Percentiles rank a stretch among this genome's conserved stretches.
Conservation (phyloP, 2,113 vertebrate genomes). For the Malurus alboscapulatus region DNA sequence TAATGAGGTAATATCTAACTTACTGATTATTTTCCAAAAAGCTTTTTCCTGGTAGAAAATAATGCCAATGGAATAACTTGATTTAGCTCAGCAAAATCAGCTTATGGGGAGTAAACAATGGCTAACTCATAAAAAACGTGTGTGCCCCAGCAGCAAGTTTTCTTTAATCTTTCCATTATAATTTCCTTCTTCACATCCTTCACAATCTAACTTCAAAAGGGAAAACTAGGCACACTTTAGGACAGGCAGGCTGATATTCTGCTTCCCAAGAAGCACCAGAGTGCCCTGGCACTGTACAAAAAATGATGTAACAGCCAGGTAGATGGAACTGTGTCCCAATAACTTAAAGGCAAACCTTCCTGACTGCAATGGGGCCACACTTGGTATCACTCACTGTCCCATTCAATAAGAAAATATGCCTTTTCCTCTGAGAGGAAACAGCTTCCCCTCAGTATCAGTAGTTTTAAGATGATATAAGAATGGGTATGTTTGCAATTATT, state of each 20-base stretch:
- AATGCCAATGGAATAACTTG: not conserved
- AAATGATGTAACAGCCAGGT: not conserved
- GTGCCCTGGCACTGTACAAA: not conserved
- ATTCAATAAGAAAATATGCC: not conserved
- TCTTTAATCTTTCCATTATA: not conserved
- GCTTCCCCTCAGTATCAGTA: not conserved
- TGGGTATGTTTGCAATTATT: slow-evolving; percentile 20
- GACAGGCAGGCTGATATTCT: not conserved
- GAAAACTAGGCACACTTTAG: not conserved
- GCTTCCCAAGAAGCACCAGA: not conserved
- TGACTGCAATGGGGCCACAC: not conserved
- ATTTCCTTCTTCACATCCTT: not conserved
- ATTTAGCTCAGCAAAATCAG: not conserved
- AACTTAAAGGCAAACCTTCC: not conserved
- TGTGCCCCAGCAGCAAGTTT: accelerated
- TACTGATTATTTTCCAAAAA: not conserved
- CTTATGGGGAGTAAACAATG: not conserved
- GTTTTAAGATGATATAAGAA: slow-evolving; percentile 26
- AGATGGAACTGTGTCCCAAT: not conserved
- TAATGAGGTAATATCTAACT: not conserved
- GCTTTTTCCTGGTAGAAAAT: not conserved
- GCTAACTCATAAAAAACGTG: not conserved
- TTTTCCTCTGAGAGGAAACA: not conserved
- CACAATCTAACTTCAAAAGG: not conserved
- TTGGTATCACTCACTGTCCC: not conserved